Evolutionary conservation across 2,888 invertebrate species (phyloP).

Genomic region (Leptopilina syphax): DNA sequence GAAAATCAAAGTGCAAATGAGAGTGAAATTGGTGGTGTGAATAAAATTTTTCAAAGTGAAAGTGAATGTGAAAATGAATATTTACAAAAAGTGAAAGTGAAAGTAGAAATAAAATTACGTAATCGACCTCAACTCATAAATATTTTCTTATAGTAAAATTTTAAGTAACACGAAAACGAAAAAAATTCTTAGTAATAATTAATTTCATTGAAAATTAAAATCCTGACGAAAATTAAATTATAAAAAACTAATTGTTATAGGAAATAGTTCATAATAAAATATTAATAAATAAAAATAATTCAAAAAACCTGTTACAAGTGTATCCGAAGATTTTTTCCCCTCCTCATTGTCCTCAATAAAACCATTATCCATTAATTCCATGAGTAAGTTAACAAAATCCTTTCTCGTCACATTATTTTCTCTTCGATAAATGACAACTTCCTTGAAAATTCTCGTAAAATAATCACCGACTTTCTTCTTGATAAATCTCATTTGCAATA

Average conservation of each 20-base stretch:
- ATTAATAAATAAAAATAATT: not conserved
- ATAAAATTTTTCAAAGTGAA: too few species aligned
- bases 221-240: too few species aligned
- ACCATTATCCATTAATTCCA: slow-evolving; percentile 59
- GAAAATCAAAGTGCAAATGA: too few species aligned
- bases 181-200: too few species aligned
- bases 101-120: too few species aligned
- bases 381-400: slow-evolving; percentile 65
- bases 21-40: too few species aligned
- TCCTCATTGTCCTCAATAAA: slow-evolving; percentile 40
- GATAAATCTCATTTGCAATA: slow-evolving; percentile 35
- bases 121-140: too few species aligned
- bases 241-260: not conserved
- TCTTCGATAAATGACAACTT: slow-evolving; percentile 61
- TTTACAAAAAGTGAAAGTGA: too few species aligned
- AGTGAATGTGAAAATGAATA: too few species aligned
- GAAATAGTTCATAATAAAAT: not conserved
- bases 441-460: slow-evolving; percentile 63
- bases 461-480: slow-evolving; percentile 56
- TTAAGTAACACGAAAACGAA: too few species aligned
- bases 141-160: too few species aligned
- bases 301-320: not conserved
- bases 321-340: not conserved
- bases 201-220: too few species aligned
- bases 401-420: slow-evolving; percentile 59